Evolutionary conservation across 2,888 invertebrate genomes (phyloP).

Genomic region (Frankliniella intonsa): DNA sequence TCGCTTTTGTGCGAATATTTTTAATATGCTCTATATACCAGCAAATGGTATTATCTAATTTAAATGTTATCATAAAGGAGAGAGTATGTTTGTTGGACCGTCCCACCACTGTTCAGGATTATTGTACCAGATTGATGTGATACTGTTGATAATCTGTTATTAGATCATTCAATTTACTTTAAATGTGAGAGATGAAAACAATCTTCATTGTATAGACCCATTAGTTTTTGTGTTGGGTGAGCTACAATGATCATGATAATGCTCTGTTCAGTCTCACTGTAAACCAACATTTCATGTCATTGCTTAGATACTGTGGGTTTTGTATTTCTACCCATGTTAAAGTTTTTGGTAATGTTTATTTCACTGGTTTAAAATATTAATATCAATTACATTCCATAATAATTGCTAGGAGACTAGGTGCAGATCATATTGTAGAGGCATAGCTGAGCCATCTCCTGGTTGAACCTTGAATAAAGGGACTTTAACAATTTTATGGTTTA

Average conservation of each 20-base stretch:
- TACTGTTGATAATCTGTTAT: not conserved
- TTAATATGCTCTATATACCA: not conserved
- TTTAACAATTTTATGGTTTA: not conserved
- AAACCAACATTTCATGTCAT: not conserved
- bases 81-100: constrained; percentile 19
- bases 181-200: not conserved
- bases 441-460: too few species aligned
- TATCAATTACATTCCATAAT: not conserved
- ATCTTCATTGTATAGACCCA: not conserved
- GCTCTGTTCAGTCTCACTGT: not conserved
- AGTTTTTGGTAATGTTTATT: not conserved
- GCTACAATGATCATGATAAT: not conserved
- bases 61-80: not conserved
- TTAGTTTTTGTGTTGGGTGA: not conserved
- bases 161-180: not conserved
- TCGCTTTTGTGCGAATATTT: constrained; percentile 6
- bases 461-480: too few species aligned
- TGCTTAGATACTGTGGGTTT: not conserved
- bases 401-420: not conserved
- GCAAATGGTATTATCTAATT: not conserved
- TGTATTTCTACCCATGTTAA: not conserved
- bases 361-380: not conserved
- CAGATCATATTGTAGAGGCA: not conserved
- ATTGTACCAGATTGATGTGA: constrained; percentile 14
- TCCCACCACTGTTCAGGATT: constrained; percentile 13